Percentiles rank a stretch among this genome's conserved stretches.
phyloP scores from a whole-genome alignment of 2,113 vertebrate species.

The Rhea americana region DNA sequence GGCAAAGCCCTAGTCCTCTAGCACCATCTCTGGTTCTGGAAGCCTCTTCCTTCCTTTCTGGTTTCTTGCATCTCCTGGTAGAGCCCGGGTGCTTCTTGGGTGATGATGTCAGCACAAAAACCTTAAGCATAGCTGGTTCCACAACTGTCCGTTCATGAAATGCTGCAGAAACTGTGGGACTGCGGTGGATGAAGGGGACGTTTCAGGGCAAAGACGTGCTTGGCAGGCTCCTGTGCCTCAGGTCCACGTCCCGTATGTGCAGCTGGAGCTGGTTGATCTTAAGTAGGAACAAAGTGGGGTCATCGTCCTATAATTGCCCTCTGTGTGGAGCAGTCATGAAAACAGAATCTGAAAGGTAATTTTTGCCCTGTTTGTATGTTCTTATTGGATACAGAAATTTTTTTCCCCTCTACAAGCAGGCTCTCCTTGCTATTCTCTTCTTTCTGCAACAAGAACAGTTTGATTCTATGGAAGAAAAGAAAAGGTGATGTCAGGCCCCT shows the following conservation, averaged over 20 bases:
- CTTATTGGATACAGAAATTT: rapidly evolving
- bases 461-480: not conserved
- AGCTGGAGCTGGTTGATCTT: not conserved
- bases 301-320: not conserved
- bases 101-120: not conserved
- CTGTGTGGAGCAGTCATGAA: not conserved
- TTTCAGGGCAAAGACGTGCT: not conserved
- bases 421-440: not conserved
- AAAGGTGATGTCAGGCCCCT: not conserved
- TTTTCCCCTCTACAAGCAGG: not conserved
- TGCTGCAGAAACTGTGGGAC: not conserved
- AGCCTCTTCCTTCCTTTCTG: not conserved
- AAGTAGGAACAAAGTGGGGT: not conserved
- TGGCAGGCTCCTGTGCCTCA: not conserved
- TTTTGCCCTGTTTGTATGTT: not conserved
- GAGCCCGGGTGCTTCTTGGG: not conserved
- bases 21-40: not conserved
- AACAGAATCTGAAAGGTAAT: not conserved
- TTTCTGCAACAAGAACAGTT: not conserved
- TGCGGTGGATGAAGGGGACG: not conserved
- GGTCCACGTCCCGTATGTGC: not conserved
- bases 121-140: not conserved
- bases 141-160: rapidly evolving
- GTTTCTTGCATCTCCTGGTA: not conserved
- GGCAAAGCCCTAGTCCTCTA: not conserved